Evolutionary conservation across 2,888 invertebrate genomes (phyloP).

Genomic region (Amblyjoppa fuscipennis): DNA sequence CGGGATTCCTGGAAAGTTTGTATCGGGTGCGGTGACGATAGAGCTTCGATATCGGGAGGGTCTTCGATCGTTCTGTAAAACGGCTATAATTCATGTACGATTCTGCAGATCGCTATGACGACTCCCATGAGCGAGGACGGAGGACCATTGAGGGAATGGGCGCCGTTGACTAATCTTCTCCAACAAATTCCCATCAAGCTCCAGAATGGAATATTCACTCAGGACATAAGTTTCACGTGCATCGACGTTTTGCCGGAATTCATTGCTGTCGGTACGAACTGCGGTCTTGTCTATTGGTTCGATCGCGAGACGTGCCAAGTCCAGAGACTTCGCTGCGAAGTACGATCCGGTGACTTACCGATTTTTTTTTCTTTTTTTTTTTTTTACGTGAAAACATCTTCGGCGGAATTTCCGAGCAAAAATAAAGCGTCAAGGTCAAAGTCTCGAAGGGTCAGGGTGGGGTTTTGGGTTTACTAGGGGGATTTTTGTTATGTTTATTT

Average conservation of each 20-base stretch:
- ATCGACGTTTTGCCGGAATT: conserved; percentile 93
- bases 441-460: too few species aligned
- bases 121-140: conserved; percentile 83
- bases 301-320: conserved; percentile 92
- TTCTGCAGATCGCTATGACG: conserved; percentile 74
- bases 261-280: conserved; percentile 94
- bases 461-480: too few species aligned
- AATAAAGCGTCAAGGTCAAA: too few species aligned
- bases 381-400: conserved; percentile 53
- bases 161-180: conserved; percentile 91
- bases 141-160: conserved; percentile 90
- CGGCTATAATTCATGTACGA: not conserved
- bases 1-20: conserved; percentile 21
- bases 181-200: conserved; percentile 91
- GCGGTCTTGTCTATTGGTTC: conserved; percentile 95
- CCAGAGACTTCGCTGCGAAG: conserved; percentile 93
- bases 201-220: conserved; percentile 91
- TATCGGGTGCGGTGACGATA: conserved; percentile 1
- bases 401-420: too few species aligned
- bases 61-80: not conserved
- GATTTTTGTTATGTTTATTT: too few species aligned
- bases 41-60: not conserved
- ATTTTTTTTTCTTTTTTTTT: conserved; percentile 75
- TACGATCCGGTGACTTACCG: conserved; percentile 80
- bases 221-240: conserved; percentile 92